Conservation (phyloP, 2,113 vertebrate genomes). For the cat (Felis catus) region F.catus_Fca126_mat1.0 CM031419.1:209497501-209498000, state of each 20-base stretch:
- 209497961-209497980: not conserved
- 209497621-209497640: conserved; percentile 70
- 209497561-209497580: conserved; percentile 66
- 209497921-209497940: not conserved
- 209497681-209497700: not conserved
- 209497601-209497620: conserved; percentile 69
- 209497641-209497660: conserved; percentile 56
- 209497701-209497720: conserved; percentile 13
- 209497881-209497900: not conserved
- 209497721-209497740: conserved; percentile 43
- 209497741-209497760: conserved; percentile 55
- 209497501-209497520: conserved; percentile 86
- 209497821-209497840: conserved; percentile 30
- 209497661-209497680: conserved; percentile 61
- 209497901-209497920: not conserved
- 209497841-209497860: not conserved
- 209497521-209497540: conserved; percentile 79
- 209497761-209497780: conserved; percentile 64
- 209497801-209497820: conserved; percentile 74
- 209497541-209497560: conserved; percentile 77
- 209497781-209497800: conserved; percentile 59
- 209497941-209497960: not conserved
- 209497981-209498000: not conserved
- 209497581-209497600: conserved; percentile 76
- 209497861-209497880: not conserved